Evolutionary conservation across 1,140 invertebrate genomes (phyloP).

Genomic region (Dendrolimus punctatus): DNA sequence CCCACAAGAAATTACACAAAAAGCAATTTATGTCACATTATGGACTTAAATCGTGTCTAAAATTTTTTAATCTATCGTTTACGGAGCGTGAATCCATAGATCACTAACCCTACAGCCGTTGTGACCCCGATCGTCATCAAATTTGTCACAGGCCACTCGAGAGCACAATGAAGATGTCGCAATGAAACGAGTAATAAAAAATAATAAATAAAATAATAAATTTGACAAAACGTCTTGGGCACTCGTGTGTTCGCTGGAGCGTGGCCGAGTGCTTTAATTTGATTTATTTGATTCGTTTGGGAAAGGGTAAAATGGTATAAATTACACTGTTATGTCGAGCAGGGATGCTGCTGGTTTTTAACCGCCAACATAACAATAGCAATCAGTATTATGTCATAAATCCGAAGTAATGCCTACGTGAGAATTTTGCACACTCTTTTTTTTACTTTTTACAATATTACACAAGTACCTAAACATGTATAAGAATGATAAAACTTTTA

Average conservation of each 20-base stretch:
- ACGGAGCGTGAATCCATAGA: slow-evolving; percentile 39
- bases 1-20: slow-evolving; percentile 39
- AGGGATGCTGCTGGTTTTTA: no score
- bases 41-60: slow-evolving; percentile 56
- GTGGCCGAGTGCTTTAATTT: slow-evolving; percentile 62
- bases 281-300: slow-evolving; percentile 61
- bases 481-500: no score
- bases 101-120: slow-evolving; percentile 36
- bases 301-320: slow-evolving; percentile 57
- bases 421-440: no score
- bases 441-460: no score
- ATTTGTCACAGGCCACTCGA: slow-evolving; percentile 69
- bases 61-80: slow-evolving; percentile 59
- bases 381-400: no score
- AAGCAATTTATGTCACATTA: slow-evolving; percentile 38
- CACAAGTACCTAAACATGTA: no score
- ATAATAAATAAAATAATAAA: slow-evolving; percentile 70
- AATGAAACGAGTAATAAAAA: slow-evolving; percentile 57
- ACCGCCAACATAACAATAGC: no score
- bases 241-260: slow-evolving; percentile 56
- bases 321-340: no score
- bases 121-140: slow-evolving; percentile 66
- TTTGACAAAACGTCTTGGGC: slow-evolving; percentile 70
- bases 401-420: no score
- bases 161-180: slow-evolving; percentile 50